phyloP scores from a whole-genome alignment of 1,140 invertebrate genomes.

The Yoshiicerus persimilis region DNA sequence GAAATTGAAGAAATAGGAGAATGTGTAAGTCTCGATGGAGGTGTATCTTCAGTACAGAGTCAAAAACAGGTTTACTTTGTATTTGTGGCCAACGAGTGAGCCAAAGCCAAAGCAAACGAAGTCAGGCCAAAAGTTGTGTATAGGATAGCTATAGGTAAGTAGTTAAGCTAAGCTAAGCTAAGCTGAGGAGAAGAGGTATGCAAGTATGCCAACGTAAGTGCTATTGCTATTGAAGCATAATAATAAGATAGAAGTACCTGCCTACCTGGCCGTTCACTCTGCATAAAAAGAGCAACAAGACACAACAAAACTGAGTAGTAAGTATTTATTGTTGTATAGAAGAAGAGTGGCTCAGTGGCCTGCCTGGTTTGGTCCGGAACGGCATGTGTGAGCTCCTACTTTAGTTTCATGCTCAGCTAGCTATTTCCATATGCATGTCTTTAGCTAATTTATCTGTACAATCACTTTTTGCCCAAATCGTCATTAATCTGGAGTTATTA shows the following conservation, averaged over 20 bases:
- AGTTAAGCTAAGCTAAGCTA: too few species aligned
- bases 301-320: background rate
- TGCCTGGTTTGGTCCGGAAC: background rate
- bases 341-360: background rate
- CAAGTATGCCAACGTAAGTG: background rate
- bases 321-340: background rate
- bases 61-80: background rate
- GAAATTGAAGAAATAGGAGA: background rate
- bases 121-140: background rate
- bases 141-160: background rate
- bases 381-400: background rate
- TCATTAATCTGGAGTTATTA: background rate
- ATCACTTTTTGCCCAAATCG: background rate
- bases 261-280: background rate
- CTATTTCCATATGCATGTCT: too few species aligned
- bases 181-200: background rate
- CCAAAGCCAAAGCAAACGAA: background rate
- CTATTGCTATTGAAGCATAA: background rate
- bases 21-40: background rate
- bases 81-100: background rate
- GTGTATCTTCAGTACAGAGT: background rate
- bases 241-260: background rate
- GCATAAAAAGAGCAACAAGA: constrained; percentile 3
- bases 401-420: background rate
- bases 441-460: too few species aligned